Percentiles rank a stretch among this genome's conserved stretches.
Evolutionary conservation across 2,797 vertebrate genomes (phyloP).

Genomic region (Spinibarbus caldwelli): DNA sequence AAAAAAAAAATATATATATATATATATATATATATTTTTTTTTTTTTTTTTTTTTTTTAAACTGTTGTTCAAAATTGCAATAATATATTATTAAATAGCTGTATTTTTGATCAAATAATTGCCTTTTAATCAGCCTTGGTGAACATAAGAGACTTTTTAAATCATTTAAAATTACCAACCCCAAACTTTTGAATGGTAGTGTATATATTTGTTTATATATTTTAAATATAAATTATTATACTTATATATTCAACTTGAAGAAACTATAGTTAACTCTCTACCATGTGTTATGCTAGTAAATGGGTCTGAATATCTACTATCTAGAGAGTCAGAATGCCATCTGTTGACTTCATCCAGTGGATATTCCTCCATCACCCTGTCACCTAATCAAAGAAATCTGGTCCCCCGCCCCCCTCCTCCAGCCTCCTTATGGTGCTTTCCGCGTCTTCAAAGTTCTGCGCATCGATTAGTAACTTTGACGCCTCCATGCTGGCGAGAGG

Average conservation of each 20-base stretch:
- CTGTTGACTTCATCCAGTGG: slow-evolving; percentile 54
- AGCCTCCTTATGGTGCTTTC: slow-evolving; percentile 55
- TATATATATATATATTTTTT: too few relatives aligned
- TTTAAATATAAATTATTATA: neutral
- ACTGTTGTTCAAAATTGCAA: too few relatives aligned
- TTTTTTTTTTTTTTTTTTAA: too few relatives aligned
- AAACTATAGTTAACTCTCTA: neutral
- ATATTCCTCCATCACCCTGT: slow-evolving; percentile 52
- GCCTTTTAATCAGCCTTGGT: too few relatives aligned
- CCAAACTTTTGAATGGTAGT: neutral
- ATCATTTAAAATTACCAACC: neutral
- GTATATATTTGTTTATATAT: neutral
- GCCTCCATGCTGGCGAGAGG: slow-evolving; percentile 69
- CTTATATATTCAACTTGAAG: neutral
- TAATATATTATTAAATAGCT: too few relatives aligned
- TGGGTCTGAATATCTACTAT: neutral
- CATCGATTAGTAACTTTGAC: slow-evolving; percentile 80
- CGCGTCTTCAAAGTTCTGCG: slow-evolving; percentile 72
- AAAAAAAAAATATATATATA: too few relatives aligned
- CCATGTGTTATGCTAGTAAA: neutral
- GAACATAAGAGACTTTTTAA: too few relatives aligned
- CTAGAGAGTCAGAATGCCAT: slow-evolving; percentile 52
- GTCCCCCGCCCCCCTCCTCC: slow-evolving; percentile 50
- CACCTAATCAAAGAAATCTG: slow-evolving; percentile 64
- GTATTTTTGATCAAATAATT: too few relatives aligned